Evolutionary conservation across 1,140 invertebrate genomes (phyloP), one percentile per base, ranked within the genome.

Genomic region (Cherax quadricarinatus): DNA sequence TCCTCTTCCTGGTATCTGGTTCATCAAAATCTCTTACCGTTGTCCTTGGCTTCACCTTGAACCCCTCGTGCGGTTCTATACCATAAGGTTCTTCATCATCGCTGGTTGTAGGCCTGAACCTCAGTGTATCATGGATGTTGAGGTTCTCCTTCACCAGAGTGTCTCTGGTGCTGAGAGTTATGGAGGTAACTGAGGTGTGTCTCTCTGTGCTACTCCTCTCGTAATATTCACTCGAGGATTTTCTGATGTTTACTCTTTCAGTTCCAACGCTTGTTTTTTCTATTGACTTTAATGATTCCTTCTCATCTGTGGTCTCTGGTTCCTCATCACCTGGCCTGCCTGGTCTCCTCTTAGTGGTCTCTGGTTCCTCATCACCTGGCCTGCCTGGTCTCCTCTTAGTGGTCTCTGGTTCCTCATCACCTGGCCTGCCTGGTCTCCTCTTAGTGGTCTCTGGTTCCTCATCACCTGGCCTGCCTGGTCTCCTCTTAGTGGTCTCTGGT

Each of bases 251-350:
- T 10, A 57, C 6, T 57, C 14, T 57, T 14, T 57, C 53, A 57
- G 9, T 57, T 57, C 53, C 53, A 7, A 57, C 53, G 16, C 41
- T 18, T 21, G 80, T 9, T 6, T 21, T 53, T 51, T 12, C 30
- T 16, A 10, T 24, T 10, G 18, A 21, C 7, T 7, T 30, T 14
- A 24, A 41, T 53, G 80, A 48, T 24, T 82, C 80, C 9, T 24
- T 18, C 4, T 82, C 80, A 51, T n/a, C 49, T 80, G 79, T 53
- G 10, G 70, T 30, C 24, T 75, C 70, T 75, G 84, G 84, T 66
- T 86, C 84, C 62, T 66, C 57, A 60, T 70, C 62, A 57, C 60
- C 60, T 86, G 84, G 53, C 41, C 57, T 66, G 41, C 84, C 80
- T 82, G 49, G 49, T n/a, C 24, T 60, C 49, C 80, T 82, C 24